phyloP scores from a whole-genome alignment of 2,888 invertebrate species.

The Tribolium freemani region DNA sequence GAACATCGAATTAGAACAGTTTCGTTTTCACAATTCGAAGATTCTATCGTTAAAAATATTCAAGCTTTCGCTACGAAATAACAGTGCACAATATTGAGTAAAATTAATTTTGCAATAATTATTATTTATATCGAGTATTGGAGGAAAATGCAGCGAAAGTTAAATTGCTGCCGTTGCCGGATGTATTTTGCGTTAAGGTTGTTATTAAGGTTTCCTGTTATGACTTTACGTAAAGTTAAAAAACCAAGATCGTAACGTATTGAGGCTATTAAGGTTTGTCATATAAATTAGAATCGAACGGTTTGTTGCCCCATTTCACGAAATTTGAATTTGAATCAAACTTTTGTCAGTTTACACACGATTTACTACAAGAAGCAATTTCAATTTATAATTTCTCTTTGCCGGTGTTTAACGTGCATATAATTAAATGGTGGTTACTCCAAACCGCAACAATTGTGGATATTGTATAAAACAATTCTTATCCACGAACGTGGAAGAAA shows the following conservation, averaged over 20 bases:
- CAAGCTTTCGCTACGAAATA: neutral
- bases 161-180: constrained; percentile 26
- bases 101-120: neutral
- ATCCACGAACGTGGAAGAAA: too few species aligned
- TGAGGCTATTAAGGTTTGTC: neutral
- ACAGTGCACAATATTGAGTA: neutral
- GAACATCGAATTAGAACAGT: neutral
- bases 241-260: neutral
- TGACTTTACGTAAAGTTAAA: constrained; percentile 20
- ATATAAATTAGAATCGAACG: neutral
- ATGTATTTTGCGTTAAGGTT: constrained; percentile 26
- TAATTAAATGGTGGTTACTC: neutral
- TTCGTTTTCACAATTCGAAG: neutral
- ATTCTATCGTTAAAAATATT: neutral
- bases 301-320: neutral
- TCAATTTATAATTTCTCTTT: neutral
- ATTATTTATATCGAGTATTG: neutral
- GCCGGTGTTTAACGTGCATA: neutral
- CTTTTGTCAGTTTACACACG: neutral
- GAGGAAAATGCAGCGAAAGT: constrained; percentile 30
- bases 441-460: neutral
- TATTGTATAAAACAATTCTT: too few species aligned
- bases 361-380: neutral
- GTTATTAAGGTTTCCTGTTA: constrained; percentile 10
- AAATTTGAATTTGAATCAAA: neutral